Evolutionary conservation across 1,140 invertebrate species (phyloP).

Genomic region (Mactra quadrangularis): DNA sequence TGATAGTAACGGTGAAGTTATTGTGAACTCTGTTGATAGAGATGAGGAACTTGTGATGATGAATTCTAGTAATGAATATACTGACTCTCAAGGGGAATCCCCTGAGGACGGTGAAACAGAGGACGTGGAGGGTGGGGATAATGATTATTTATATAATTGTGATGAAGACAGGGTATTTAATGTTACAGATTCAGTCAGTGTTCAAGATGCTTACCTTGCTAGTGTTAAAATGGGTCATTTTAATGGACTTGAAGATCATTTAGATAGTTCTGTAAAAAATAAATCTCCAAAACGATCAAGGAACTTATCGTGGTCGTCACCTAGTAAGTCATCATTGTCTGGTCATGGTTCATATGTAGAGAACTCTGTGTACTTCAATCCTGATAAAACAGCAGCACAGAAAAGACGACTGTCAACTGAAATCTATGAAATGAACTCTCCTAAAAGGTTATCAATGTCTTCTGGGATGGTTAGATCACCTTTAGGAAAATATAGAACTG

Average conservation of each 20-base stretch:
- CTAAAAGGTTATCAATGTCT: neutral
- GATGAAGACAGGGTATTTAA: slow-evolving; percentile 58
- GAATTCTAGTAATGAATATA: neutral
- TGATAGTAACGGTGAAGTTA: neutral
- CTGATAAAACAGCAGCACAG: neutral
- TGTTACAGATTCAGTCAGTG: slow-evolving; percentile 46
- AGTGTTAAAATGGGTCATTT: slow-evolving; percentile 59
- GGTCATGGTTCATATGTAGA: neutral
- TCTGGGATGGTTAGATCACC: slow-evolving; percentile 1
- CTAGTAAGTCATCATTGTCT: slow-evolving; percentile 33
- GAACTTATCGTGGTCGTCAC: slow-evolving; percentile 17
- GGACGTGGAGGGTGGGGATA: neutral
- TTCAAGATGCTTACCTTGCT: slow-evolving; percentile 52
- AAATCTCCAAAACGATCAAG: neutral
- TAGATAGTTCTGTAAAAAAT: slow-evolving; percentile 21
- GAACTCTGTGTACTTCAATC: neutral
- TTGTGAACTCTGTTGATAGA: neutral
- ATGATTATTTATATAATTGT: neutral
- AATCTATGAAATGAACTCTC: slow-evolving; percentile 15
- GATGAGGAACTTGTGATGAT: no score
- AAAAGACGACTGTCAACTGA: slow-evolving; percentile 40
- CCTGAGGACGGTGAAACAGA: no score
- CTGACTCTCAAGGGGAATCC: no score
- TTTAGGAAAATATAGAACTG: neutral
- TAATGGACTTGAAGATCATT: slow-evolving; percentile 54